Evolutionary conservation across 2,888 invertebrate genomes (phyloP).

Genomic region (Leptopilina myrica): DNA sequence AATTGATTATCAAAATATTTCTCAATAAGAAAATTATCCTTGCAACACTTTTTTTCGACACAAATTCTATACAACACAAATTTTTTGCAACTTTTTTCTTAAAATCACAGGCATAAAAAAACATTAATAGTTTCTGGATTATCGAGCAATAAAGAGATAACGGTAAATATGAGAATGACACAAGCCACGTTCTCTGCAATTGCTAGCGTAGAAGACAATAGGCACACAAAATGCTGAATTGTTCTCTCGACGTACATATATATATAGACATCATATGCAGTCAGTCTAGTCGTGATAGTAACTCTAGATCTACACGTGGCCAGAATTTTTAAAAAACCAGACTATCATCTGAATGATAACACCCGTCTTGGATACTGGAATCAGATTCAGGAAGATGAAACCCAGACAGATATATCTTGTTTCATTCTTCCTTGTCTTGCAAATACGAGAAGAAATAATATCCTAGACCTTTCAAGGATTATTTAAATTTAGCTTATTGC

Average conservation of each 20-base stretch:
- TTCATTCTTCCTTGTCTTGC: conserved; percentile 14
- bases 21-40: background rate
- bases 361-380: background rate
- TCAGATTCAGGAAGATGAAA: conserved; percentile 21
- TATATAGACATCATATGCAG: conserved; percentile 3
- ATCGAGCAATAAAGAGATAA: background rate
- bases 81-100: background rate
- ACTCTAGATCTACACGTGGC: conserved; percentile 22
- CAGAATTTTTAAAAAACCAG: background rate
- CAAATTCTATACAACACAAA: too few species aligned
- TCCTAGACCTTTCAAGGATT: conserved; percentile 1
- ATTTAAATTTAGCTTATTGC: background rate
- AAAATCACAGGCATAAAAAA: background rate
- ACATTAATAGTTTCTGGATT: background rate
- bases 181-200: conserved; percentile 15
- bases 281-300: conserved; percentile 37
- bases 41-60: background rate
- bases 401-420: conserved; percentile 6
- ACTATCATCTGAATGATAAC: conserved; percentile 8
- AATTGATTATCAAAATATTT: conserved; percentile 11
- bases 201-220: conserved; percentile 5
- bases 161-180: conserved; percentile 8
- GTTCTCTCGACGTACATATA: background rate
- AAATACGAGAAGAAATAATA: background rate
- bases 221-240: conserved; percentile 30